A percentile compares a stretch with the other conserved stretches of the same genome.
These are phyloP conservation scores for Aporophyla nigra DNA, from an alignment of 2,888 invertebrate species.

Conservation along the genomic window DNA sequence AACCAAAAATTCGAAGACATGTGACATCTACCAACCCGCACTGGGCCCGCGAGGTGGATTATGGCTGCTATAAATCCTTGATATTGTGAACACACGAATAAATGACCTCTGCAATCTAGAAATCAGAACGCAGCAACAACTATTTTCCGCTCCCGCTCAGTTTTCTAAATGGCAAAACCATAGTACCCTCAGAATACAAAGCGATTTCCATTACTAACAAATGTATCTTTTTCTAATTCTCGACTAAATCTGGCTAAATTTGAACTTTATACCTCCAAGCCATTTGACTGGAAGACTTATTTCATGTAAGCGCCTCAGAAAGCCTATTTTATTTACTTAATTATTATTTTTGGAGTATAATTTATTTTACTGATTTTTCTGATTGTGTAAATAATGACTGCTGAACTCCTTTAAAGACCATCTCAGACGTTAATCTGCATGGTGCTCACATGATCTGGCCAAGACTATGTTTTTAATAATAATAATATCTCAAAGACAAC, in stretches of 20 bases:
- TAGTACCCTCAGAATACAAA: slow-evolving; percentile 34
- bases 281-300: slow-evolving; percentile 46
- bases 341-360: not conserved
- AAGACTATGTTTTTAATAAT: not conserved
- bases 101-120: not conserved
- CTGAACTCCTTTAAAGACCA: no score
- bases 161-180: not conserved
- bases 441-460: not conserved
- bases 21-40: no score
- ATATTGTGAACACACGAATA: slow-evolving; percentile 21
- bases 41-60: no score
- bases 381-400: not conserved
- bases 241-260: slow-evolving; percentile 47
- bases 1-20: no score
- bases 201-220: slow-evolving; percentile 35
- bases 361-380: slow-evolving; percentile 5
- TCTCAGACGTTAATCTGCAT: not conserved
- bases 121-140: not conserved
- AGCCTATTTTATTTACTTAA: slow-evolving; percentile 22
- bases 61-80: no score
- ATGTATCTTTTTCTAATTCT: slow-evolving; percentile 24
- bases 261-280: slow-evolving; percentile 52
- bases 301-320: slow-evolving; percentile 38
- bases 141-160: no score
- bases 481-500: no score